These are phyloP conservation scores for Plecturocebus donacophilus DNA, from an alignment of 2,113 vertebrate genomes.

Conservation along the genomic window DNA sequence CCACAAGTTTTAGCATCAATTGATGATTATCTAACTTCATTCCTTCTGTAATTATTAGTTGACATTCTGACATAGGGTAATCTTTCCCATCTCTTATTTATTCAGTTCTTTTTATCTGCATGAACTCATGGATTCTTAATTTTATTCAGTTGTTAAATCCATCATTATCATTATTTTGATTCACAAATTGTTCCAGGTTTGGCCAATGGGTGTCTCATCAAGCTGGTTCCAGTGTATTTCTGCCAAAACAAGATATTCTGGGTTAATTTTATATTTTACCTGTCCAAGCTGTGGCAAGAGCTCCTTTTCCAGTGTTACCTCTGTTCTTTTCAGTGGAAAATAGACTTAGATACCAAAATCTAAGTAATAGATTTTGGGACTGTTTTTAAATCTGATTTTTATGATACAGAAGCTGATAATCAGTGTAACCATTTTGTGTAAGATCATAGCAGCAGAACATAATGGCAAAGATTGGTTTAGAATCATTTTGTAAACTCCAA, in stretches of 20 bases:
- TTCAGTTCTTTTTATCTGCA: neutral
- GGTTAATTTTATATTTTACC: neutral
- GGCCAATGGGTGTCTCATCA: neutral
- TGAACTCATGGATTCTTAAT: constrained; percentile 37
- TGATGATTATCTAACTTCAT: constrained; percentile 7
- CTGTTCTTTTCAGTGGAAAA: constrained; percentile 8
- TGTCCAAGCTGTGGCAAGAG: neutral
- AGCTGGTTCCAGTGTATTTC: neutral
- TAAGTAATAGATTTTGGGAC: neutral
- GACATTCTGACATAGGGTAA: neutral
- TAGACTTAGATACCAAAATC: constrained; percentile 18
- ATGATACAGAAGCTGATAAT: neutral
- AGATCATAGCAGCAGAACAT: neutral
- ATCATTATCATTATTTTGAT: constrained; percentile 13
- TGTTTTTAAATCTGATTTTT: constrained; percentile 22
- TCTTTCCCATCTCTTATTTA: neutral
- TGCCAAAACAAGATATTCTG: neutral
- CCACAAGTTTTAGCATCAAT: neutral
- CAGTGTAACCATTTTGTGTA: neutral
- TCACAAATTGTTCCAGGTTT: neutral
- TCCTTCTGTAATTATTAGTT: constrained; percentile 9
- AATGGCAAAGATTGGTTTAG: neutral
- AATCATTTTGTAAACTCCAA: neutral
- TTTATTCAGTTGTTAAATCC: constrained; percentile 14
- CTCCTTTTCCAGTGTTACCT: neutral